Evolutionary conservation across 1,140 invertebrate genomes (phyloP).

Genomic region (fruit fly (Drosophila melanogaster)): Release_6_plus_ISO1_MT NT_033777.3:25176501-25177000

Average conservation of each 20-base stretch:
- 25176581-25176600: conserved; percentile 18
- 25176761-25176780: not conserved
- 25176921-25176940: conserved; percentile 40
- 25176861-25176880: conserved; percentile 51
- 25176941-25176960: conserved; percentile 7
- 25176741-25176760: not conserved
- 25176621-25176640: too few relatives aligned
- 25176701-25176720: too few relatives aligned
- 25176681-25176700: too few relatives aligned
- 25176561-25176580: conserved; percentile 43
- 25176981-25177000: conserved; percentile 46
- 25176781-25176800: not conserved
- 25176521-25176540: conserved; percentile 41
- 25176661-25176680: too few relatives aligned
- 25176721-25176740: not conserved
- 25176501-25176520: conserved; percentile 51
- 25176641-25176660: too few relatives aligned
- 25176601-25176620: not conserved
- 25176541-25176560: conserved; percentile 37
- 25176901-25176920: conserved; percentile 48
- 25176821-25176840: conserved; percentile 33
- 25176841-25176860: conserved; percentile 46
- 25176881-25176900: conserved; percentile 62
- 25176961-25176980: conserved; percentile 2
- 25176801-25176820: conserved; percentile 18